These are phyloP conservation scores for Priocnemis perturbator DNA, from an alignment of 2,888 invertebrate species.

Conservation along the genomic window DNA sequence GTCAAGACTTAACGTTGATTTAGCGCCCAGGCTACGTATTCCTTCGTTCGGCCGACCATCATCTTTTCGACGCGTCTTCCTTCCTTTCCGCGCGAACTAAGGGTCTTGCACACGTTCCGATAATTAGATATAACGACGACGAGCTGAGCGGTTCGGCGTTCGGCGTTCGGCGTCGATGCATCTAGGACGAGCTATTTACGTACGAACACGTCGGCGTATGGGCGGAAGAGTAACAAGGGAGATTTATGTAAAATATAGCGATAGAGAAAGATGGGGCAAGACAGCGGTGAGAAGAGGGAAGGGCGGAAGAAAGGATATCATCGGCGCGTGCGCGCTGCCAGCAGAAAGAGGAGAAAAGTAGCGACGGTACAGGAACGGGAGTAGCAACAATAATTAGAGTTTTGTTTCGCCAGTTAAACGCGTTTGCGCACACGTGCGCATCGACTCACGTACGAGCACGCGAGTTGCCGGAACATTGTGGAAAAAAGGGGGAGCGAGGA, in stretches of 20 bases:
- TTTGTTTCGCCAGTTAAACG: too few relatives aligned
- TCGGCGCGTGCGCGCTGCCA: not conserved
- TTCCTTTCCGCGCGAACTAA: too few relatives aligned
- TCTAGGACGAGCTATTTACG: too few relatives aligned
- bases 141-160: too few relatives aligned
- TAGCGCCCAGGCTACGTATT: constrained; percentile 14
- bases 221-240: not conserved
- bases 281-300: not conserved
- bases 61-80: too few relatives aligned
- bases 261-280: not conserved
- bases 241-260: not conserved
- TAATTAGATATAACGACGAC: too few relatives aligned
- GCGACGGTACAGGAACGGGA: too few relatives aligned
- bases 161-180: too few relatives aligned
- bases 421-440: too few relatives aligned
- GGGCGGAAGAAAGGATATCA: not conserved
- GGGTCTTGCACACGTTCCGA: too few relatives aligned
- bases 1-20: constrained; percentile 25
- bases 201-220: too few relatives aligned
- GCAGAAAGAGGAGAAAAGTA: not conserved
- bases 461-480: not conserved
- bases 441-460: not conserved
- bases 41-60: not conserved
- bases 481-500: too few relatives aligned
- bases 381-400: not conserved